Percentiles rank a stretch among this genome's conserved stretches.
These are phyloP conservation scores for Maniola hyperantus DNA, from an alignment of 2,888 invertebrate genomes.

Conservation along the genomic window DNA sequence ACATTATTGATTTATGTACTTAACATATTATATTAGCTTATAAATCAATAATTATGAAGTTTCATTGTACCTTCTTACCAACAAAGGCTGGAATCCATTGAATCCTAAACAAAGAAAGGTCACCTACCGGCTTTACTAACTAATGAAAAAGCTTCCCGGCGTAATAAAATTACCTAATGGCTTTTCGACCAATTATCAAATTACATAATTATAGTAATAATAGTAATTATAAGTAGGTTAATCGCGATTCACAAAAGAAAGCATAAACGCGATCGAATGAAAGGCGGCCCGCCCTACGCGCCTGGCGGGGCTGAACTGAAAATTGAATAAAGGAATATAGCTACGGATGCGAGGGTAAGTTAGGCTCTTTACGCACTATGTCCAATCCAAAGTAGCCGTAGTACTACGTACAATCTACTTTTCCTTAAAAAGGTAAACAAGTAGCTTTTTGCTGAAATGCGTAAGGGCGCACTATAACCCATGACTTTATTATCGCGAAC, in stretches of 20 bases:
- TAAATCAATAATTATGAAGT: not conserved
- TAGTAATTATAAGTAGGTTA: constrained; percentile 11
- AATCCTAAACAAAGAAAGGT: constrained; percentile 24
- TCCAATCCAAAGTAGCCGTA: no score
- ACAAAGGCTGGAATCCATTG: not conserved
- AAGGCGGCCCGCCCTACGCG: constrained; percentile 51
- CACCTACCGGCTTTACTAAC: constrained; percentile 43
- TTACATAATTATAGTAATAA: not conserved
- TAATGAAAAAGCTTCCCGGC: not conserved
- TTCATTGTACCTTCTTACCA: not conserved
- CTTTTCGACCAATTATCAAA: not conserved
- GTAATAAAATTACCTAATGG: not conserved
- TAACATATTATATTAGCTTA: not conserved
- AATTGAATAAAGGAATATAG: constrained; percentile 23
- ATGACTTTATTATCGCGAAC: no score
- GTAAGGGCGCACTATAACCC: no score
- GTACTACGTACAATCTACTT: no score
- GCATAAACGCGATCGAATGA: constrained; percentile 20
- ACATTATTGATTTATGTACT: no score
- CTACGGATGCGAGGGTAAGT: constrained; percentile 21
- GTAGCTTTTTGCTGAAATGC: no score
- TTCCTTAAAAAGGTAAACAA: no score
- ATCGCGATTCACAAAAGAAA: not conserved
- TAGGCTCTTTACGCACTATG: not conserved
- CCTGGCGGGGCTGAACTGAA: constrained; percentile 49